Conservation (phyloP, 2,113 vertebrate species). For the Eudyptes chrysolophus region DNA sequence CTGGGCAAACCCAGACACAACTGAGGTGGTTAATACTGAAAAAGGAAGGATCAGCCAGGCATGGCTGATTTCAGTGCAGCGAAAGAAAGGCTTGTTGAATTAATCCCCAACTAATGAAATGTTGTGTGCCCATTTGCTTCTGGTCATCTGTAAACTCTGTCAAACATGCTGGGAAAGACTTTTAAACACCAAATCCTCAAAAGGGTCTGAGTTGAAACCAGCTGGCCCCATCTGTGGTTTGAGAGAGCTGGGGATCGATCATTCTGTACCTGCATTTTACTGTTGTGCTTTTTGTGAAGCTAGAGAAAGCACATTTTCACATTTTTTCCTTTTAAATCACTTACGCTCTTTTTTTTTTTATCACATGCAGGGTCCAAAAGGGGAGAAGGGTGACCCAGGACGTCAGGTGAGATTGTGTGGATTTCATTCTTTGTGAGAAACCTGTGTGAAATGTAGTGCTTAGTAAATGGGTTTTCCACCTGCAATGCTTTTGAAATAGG, state of each 20-base stretch:
- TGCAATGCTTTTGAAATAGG: slow-evolving; percentile 71
- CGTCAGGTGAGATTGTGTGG: slow-evolving; percentile 79
- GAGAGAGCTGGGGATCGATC: not conserved
- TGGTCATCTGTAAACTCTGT: not conserved
- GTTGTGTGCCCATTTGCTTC: not conserved
- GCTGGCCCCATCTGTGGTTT: not conserved
- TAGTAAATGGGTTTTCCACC: not conserved
- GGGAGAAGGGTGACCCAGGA: slow-evolving; percentile 84
- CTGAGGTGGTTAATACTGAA: not conserved
- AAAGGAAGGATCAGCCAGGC: not conserved
- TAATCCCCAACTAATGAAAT: not conserved
- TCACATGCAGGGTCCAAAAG: slow-evolving; percentile 81
- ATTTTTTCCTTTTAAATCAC: not conserved
- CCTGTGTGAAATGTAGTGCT: not conserved
- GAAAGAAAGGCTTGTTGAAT: not conserved
- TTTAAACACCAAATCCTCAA: not conserved
- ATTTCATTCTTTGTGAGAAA: not conserved
- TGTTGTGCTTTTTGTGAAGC: not conserved
- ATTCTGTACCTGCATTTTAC: not conserved
- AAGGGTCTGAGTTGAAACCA: not conserved
- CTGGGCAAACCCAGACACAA: not conserved
- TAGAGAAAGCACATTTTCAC: not conserved
- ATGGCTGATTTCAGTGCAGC: not conserved
- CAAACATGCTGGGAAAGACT: not conserved
- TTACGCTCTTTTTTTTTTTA: not conserved